Evolutionary conservation across 2,113 vertebrate species (phyloP).

Genomic region (Mustelus asterias): DNA sequence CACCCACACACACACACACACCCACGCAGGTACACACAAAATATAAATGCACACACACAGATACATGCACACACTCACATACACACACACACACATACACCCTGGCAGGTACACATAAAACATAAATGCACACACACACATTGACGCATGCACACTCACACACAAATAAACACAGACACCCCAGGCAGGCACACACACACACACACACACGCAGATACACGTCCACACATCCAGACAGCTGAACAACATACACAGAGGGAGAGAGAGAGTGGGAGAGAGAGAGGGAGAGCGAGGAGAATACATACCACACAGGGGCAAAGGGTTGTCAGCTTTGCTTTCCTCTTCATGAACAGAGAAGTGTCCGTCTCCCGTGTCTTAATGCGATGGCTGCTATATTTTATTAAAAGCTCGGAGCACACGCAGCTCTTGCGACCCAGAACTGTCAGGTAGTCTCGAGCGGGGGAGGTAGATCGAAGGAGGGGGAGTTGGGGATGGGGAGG

Average conservation of each 20-base stretch:
- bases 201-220: neutral
- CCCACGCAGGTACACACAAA: too few relatives aligned
- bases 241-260: neutral
- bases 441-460: neutral
- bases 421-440: conserved; percentile 23
- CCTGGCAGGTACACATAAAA: neutral
- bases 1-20: too few relatives aligned
- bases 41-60: too few relatives aligned
- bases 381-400: conserved; percentile 14
- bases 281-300: neutral
- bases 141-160: neutral
- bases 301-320: conserved; percentile 73
- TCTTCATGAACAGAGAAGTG: conserved; percentile 55
- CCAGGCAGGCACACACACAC: neutral
- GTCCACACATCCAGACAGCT: neutral
- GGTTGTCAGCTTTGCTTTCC: conserved; percentile 67
- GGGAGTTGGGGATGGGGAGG: neutral
- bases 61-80: neutral
- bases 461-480: neutral
- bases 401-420: neutral
- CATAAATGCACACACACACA: neutral
- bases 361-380: neutral
- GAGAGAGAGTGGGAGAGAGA: neutral
- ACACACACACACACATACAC: neutral
- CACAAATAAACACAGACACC: neutral